Base-by-base conservation (phyloP, 2,797 vertebrate species). In the Coracias cyanogaster region DNA sequence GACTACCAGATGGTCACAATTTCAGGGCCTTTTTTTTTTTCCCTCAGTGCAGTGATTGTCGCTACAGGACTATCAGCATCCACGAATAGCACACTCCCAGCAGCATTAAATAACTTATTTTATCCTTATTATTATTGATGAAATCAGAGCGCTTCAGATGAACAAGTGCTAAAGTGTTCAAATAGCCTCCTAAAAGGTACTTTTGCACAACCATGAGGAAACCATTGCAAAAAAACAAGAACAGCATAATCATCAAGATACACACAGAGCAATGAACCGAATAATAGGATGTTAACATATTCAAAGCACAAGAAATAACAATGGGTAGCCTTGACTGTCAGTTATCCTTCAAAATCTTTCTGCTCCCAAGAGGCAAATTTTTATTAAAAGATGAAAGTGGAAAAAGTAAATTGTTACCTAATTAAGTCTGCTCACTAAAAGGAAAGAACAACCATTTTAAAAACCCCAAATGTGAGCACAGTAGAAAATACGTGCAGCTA, bases 261-360 rank as follows among this genome's bases (percentile, higher is more conserved):
- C 41, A 61, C 51, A n/a, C 41, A 82, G 70, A 64, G 78, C 71
- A 90, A 82, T 80, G 70, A 90, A 67, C 60, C 51, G 74, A 93
- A 90, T 82, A 92, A 90, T 89, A 91, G 89, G 90, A 96, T 91
- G 86, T 85, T 93, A 93, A 89, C 74, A n/a, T 78, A 89, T 82
- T 87, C 91, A 90, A 77, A 82, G 81, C 64, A 61, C 49, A 67
- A 95, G 54, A 71, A 95, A 71, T 69, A 96, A 96, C 88, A 96
- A 94, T 77, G 54, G 57, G 16, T 93, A 95, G 67, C 95, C 92
- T 93, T 94, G 83, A 95, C 84, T 93, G 83, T 88, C 94, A 94
- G 81, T 92, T 95, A 89, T 94, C 88, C 78, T 92, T 95, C 90
- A 95, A 87, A 94, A 93, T 78, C 61, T 89, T 82, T 86, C 90